A percentile compares a stretch with the other conserved stretches of the same genome.
Conservation (phyloP, 2,797 vertebrate genomes). For the Ctenochaetus hawaiiensis region DNA sequence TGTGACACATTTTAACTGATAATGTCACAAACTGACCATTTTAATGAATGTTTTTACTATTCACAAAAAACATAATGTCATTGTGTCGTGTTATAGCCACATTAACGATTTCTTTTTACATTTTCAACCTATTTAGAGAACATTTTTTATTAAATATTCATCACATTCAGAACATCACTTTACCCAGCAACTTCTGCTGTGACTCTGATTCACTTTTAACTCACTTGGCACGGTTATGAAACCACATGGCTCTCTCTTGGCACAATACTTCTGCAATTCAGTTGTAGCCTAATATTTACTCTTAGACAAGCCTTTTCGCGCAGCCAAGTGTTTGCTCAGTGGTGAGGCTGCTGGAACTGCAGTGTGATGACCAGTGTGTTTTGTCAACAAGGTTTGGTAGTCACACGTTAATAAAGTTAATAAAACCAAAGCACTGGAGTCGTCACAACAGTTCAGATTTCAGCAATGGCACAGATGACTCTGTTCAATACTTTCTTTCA, state of each 20-base stretch:
- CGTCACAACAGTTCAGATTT: neutral
- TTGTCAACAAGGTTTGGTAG: conserved; percentile 12
- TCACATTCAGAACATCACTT: neutral
- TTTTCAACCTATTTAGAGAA: too few relatives aligned
- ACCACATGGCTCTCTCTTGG: neutral
- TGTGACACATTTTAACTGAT: neutral
- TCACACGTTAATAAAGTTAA: neutral
- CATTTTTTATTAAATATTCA: neutral
- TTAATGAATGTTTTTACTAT: neutral
- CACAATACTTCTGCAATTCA: conserved; percentile 20
- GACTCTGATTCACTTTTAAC: conserved; percentile 37
- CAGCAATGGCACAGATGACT: neutral
- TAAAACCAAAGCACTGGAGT: neutral
- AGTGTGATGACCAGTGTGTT: conserved; percentile 1
- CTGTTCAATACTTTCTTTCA: neutral
- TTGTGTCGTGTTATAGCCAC: neutral
- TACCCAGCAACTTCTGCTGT: neutral
- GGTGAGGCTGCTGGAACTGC: neutral
- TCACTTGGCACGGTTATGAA: conserved; percentile 36
- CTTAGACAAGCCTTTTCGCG: neutral
- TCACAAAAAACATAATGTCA: neutral
- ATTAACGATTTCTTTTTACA: neutral
- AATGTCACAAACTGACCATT: neutral
- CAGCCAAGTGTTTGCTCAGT: neutral
- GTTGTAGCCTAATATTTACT: conserved; percentile 34